Evolutionary conservation across 2,113 vertebrate species (phyloP).

Genomic region (Dendropsophus ebraccatus): DNA sequence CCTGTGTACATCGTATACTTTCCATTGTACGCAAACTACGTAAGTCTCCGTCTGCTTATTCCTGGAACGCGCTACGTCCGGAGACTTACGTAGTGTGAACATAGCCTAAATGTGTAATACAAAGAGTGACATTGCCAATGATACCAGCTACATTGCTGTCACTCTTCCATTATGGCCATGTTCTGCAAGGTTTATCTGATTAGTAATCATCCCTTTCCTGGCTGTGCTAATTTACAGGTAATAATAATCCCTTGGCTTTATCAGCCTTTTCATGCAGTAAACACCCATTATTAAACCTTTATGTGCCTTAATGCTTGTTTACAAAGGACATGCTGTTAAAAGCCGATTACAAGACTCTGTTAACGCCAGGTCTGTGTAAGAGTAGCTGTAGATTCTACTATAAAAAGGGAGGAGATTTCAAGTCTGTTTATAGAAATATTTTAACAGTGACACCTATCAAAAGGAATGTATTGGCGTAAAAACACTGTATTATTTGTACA

Average conservation of each 20-base stretch:
- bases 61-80: no score
- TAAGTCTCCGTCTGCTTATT: no score
- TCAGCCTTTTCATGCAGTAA: conserved; percentile 1
- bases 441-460: background rate
- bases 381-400: background rate
- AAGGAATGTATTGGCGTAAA: background rate
- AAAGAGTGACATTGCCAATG: no score
- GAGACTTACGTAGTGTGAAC: no score
- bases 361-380: background rate
- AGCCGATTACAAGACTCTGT: background rate
- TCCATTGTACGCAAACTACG: no score
- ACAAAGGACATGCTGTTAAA: background rate
- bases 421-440: conserved; percentile 5
- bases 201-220: background rate
- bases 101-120: no score
- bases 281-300: conserved; percentile 1
- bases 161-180: background rate
- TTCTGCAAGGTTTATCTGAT: background rate
- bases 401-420: conserved; percentile 5
- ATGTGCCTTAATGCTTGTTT: background rate
- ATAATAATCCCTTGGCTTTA: background rate
- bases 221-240: background rate
- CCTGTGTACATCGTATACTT: no score
- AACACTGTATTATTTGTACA: background rate
- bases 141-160: no score